Conservation (phyloP, 2,797 vertebrate genomes). For the Gadopsis bispinosus region DNA sequence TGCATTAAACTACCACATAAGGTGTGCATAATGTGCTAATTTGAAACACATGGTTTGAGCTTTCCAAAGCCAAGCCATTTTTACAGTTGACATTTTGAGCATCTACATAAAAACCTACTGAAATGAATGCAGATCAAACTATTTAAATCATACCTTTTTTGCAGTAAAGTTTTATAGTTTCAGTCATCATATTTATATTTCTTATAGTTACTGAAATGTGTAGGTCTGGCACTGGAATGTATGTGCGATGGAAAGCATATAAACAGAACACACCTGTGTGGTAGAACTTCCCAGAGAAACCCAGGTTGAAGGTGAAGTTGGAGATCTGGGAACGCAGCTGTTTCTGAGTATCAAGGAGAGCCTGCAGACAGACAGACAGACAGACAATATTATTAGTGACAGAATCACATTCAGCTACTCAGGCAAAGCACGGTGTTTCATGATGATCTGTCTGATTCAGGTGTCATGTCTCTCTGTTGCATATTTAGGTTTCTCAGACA, state of each 20-base stretch:
- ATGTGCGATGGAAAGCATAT: neutral
- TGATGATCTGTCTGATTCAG: constrained; percentile 26
- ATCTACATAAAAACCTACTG: neutral
- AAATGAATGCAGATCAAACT: neutral
- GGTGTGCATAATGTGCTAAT: too few relatives aligned
- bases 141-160: too few relatives aligned
- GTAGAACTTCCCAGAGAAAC: constrained; percentile 99
- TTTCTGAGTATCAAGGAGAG: constrained; percentile 96
- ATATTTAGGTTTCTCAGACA: constrained; percentile 38
- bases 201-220: neutral
- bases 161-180: neutral
- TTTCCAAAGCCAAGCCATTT: too few relatives aligned
- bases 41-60: neutral
- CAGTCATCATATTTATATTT: neutral
- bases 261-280: constrained; percentile 91
- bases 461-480: constrained; percentile 36
- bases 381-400: constrained; percentile 17
- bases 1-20: neutral
- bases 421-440: constrained; percentile 1
- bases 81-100: neutral
- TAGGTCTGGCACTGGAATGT: neutral
- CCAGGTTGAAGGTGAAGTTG: constrained; percentile 99
- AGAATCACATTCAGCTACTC: constrained; percentile 13
- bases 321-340: constrained; percentile 95
- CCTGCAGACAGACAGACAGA: constrained; percentile 80